A percentile compares a stretch with the other conserved stretches of the same genome.
These are phyloP conservation scores for Lepidurus packardi DNA, from an alignment of 1,140 invertebrate genomes.

Conservation along the genomic window DNA sequence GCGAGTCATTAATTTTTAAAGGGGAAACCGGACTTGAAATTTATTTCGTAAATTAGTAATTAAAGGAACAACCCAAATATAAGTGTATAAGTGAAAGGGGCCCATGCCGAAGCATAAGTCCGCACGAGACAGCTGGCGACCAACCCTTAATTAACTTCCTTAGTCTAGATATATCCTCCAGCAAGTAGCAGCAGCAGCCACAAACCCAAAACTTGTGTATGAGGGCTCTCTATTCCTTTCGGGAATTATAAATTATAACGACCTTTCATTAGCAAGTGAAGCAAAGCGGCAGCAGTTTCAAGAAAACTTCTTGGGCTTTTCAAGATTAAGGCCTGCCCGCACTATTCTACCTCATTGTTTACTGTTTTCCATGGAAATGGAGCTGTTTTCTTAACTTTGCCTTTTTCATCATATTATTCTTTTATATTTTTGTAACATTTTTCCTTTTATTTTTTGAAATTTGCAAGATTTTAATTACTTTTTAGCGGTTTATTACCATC, in stretches of 20 bases:
- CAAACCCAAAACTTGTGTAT: background rate
- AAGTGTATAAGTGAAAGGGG: background rate
- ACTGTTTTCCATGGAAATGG: too few relatives aligned
- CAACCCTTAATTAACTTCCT: background rate
- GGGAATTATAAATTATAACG: background rate
- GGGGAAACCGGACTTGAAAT: background rate
- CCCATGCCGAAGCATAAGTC: background rate
- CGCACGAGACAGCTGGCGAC: slow-evolving; percentile 20
- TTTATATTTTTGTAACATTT: too few relatives aligned
- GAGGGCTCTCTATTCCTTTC: too few relatives aligned
- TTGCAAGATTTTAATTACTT: too few relatives aligned
- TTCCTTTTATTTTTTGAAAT: too few relatives aligned
- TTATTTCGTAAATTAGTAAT: slow-evolving; percentile 9
- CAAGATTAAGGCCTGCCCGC: too few relatives aligned
- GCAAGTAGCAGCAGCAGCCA: background rate
- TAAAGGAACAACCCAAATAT: background rate
- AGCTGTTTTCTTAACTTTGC: too few relatives aligned
- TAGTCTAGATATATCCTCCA: background rate
- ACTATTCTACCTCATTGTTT: too few relatives aligned
- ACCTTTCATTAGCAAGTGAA: background rate
- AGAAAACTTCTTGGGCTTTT: too few relatives aligned
- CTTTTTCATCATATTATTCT: too few relatives aligned
- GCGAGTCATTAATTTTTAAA: background rate
- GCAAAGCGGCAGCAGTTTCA: too few relatives aligned
- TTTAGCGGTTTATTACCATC: too few relatives aligned